Conservation (phyloP, 2,797 vertebrate species). For the Balearica regulorum region DNA sequence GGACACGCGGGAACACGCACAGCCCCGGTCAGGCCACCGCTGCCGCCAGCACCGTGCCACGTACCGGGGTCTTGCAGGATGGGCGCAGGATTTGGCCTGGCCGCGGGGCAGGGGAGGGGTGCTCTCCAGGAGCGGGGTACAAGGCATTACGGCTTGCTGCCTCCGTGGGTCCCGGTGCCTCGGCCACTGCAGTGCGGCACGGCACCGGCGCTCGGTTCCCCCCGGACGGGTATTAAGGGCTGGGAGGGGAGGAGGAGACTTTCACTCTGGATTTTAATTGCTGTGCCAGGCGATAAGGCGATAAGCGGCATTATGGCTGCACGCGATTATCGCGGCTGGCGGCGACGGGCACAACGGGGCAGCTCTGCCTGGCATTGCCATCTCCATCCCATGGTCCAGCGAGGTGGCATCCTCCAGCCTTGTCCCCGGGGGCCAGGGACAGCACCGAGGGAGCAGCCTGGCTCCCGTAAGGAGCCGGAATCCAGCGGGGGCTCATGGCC, state of each 20-base stretch:
- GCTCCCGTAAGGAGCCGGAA: accelerated
- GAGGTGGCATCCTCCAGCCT: background rate
- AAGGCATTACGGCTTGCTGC: accelerated
- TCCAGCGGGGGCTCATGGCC: accelerated
- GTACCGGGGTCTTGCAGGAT: accelerated
- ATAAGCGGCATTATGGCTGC: background rate
- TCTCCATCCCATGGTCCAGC: background rate
- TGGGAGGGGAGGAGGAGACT: background rate
- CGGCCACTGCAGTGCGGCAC: background rate
- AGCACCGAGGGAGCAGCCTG: background rate
- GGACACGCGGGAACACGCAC: accelerated
- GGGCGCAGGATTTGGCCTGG: accelerated
- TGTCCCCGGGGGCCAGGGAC: background rate
- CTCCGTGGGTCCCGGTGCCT: accelerated
- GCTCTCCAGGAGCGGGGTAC: accelerated
- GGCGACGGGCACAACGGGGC: accelerated
- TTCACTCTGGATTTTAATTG: background rate
- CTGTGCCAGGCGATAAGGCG: accelerated
- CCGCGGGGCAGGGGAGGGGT: background rate
- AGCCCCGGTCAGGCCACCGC: background rate
- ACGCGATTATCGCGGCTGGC: background rate
- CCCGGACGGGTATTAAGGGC: background rate
- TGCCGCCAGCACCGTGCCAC: accelerated
- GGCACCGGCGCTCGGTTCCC: accelerated
- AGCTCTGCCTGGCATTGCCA: background rate